Evolutionary conservation across 2,888 invertebrate genomes (phyloP).

Genomic region (Xiphydria camelus): DNA sequence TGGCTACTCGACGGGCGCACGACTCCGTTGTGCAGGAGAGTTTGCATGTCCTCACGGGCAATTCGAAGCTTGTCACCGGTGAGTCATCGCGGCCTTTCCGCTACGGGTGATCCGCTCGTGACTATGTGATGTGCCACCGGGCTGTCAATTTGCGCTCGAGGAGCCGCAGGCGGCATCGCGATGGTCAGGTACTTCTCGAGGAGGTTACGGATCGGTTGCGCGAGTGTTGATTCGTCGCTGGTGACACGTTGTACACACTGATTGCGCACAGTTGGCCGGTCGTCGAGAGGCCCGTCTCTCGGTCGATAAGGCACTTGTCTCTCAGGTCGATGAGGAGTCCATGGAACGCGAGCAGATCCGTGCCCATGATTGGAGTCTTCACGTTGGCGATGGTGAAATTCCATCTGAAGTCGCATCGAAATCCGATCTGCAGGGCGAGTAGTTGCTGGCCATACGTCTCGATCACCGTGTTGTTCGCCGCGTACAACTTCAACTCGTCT

Average conservation of each 20-base stretch:
- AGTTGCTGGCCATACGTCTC: slow-evolving; percentile 10
- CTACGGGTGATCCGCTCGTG: background rate
- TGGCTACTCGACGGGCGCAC: slow-evolving; percentile 9
- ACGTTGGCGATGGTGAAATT: slow-evolving; percentile 16
- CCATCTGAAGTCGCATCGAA: slow-evolving; percentile 12
- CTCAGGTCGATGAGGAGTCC: slow-evolving; percentile 17
- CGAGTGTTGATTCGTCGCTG: background rate
- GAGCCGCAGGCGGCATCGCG: slow-evolving; percentile 1
- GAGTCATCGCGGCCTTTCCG: background rate
- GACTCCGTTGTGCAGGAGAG: slow-evolving; percentile 7
- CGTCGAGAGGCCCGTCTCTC: background rate
- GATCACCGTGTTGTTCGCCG: slow-evolving; percentile 14
- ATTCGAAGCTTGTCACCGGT: background rate
- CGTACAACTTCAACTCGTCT: slow-evolving; percentile 6
- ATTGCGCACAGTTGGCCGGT: background rate
- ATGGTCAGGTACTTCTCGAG: slow-evolving; percentile 8
- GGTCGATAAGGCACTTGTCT: slow-evolving; percentile 4
- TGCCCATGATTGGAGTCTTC: slow-evolving; percentile 13
- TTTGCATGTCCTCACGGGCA: background rate
- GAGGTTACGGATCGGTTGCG: background rate
- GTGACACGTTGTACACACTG: slow-evolving; percentile 9
- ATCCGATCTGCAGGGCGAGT: slow-evolving; percentile 11
- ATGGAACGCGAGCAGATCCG: slow-evolving; percentile 14
- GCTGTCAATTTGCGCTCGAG: background rate
- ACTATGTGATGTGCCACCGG: slow-evolving; percentile 4